A percentile compares a stretch with the other conserved stretches of the same genome.
phyloP scores from a whole-genome alignment of 2,797 vertebrate genomes.

The Galagoides demidoff region DNA sequence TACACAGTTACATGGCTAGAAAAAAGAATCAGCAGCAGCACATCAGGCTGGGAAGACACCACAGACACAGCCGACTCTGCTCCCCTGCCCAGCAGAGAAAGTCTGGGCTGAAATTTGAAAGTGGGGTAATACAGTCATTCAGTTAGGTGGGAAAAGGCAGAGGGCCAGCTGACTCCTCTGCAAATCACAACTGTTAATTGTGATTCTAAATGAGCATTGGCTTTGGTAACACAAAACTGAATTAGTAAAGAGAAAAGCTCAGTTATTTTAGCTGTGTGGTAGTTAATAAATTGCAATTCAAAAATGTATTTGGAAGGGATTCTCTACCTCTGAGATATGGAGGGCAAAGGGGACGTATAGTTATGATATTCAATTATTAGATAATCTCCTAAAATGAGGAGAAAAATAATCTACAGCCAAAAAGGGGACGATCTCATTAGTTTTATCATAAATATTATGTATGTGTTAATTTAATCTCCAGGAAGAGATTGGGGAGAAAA shows the following conservation, averaged over 20 bases:
- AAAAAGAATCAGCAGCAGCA: neutral
- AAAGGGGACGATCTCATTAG: neutral
- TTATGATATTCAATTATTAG: neutral
- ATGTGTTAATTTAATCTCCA: neutral
- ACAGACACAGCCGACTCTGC: neutral
- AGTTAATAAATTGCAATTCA: conserved; percentile 45
- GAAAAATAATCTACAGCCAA: neutral
- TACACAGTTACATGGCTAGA: neutral
- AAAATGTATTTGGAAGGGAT: conserved; percentile 21
- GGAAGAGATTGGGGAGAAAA: neutral
- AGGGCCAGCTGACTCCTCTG: neutral
- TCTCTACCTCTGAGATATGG: neutral
- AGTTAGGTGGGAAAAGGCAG: neutral
- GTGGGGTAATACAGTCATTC: neutral
- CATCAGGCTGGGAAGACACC: neutral
- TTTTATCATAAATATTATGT: conserved; percentile 32
- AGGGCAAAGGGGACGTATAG: neutral
- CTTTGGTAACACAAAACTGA: neutral
- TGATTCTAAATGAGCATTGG: conserved; percentile 29
- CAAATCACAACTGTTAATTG: conserved; percentile 40
- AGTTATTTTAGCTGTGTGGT: conserved; percentile 1
- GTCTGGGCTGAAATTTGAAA: neutral
- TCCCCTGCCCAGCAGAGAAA: neutral
- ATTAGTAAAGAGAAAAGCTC: conserved; percentile 27
- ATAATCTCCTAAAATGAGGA: conserved; percentile 27